phyloP scores from a whole-genome alignment of 2,797 vertebrate species.

The Ceryle rudis region DNA sequence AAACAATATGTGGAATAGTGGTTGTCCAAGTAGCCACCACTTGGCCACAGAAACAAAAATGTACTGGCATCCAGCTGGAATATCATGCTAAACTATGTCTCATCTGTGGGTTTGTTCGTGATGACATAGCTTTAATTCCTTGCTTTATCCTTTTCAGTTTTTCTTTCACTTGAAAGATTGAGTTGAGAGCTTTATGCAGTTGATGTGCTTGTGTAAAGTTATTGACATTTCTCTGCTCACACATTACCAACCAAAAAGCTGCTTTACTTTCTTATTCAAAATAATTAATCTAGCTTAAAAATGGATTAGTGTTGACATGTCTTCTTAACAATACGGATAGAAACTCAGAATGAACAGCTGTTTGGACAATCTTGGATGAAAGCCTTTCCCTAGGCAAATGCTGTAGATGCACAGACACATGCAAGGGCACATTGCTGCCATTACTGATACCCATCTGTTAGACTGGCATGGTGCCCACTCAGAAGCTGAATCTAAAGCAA shows the following conservation, averaged over 20 bases:
- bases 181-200: not conserved
- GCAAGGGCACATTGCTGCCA: conserved; percentile 41
- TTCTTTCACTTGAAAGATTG: not conserved
- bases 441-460: conserved; percentile 66
- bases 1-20: not conserved
- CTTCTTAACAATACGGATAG: conserved; percentile 49
- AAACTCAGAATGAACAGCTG: conserved; percentile 67
- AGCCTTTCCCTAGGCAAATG: conserved; percentile 52
- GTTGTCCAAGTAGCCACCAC: not conserved
- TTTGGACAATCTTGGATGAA: conserved; percentile 50
- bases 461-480: conserved; percentile 57
- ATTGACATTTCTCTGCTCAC: not conserved
- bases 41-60: not conserved
- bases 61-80: not conserved
- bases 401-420: conserved; percentile 30
- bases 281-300: conserved; percentile 59
- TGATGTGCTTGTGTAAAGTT: not conserved
- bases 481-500: not conserved
- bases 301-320: conserved; percentile 50
- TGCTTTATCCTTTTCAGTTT: not conserved
- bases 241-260: not conserved
- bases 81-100: not conserved
- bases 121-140: not conserved
- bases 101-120: not conserved
- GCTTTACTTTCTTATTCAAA: not conserved